Evolutionary conservation across 2,113 vertebrate genomes (phyloP).

Genomic region (Osmerus eperlanus): DNA sequence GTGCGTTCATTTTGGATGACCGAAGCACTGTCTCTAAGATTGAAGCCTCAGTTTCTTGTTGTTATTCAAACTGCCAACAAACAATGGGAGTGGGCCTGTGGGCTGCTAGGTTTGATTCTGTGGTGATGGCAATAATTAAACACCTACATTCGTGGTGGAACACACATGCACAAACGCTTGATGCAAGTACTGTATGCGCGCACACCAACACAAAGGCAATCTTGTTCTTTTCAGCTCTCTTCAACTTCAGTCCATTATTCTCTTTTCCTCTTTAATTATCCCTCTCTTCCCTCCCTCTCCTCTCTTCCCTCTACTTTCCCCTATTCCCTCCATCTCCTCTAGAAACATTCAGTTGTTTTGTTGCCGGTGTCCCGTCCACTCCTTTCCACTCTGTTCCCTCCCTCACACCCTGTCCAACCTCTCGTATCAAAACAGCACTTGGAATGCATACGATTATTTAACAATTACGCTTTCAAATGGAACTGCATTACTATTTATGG

Average conservation of each 20-base stretch:
- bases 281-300: not conserved
- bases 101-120: slow-evolving; percentile 19
- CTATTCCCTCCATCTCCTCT: not conserved
- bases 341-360: no score
- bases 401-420: slow-evolving; percentile 26
- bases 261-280: no score
- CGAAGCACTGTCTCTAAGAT: not conserved
- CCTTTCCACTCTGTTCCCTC: not conserved
- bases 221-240: no score
- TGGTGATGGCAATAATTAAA: slow-evolving; percentile 26
- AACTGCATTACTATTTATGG: slow-evolving; percentile 60
- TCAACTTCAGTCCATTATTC: no score
- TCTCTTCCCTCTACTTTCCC: not conserved
- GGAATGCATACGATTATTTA: slow-evolving; percentile 56
- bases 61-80: slow-evolving; percentile 22
- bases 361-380: not conserved
- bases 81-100: slow-evolving; percentile 15
- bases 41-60: not conserved
- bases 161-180: not conserved
- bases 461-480: slow-evolving; percentile 64
- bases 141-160: not conserved
- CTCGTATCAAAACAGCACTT: slow-evolving; percentile 45
- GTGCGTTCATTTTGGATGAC: not conserved
- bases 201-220: slow-evolving; percentile 5
- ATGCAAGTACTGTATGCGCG: not conserved